Base-by-base conservation (phyloP, 2,113 vertebrate species). In the Calonectris borealis region DNA sequence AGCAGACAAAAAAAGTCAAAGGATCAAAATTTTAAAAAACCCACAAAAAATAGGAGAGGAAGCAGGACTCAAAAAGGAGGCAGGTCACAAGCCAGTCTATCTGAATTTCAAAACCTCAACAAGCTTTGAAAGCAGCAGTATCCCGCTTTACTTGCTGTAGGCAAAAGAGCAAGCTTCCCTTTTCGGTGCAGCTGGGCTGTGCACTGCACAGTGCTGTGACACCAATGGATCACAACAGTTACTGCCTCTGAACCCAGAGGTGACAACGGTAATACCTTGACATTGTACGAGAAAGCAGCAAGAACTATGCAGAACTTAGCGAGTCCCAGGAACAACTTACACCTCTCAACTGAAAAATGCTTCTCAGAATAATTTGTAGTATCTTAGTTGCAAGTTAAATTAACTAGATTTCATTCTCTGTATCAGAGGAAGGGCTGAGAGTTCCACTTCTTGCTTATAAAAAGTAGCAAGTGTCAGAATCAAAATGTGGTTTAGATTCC, bases 101-200 rank as follows among this genome's bases (percentile, higher is more conserved):
- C 69, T 75, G 61, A 88, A 92, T 78, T 68, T 72, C 83, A 92
- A 92, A 95, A 61, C 65, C 44, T 32, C 55, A 48, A 5, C 31
- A 16, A 52, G 69, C 52, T 90, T 46, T 79, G 81, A 46, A 69
- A 84, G 49, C 88, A 61, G 61, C 44, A 52, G 44, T 11, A 46
- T 32, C 32, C 66, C 65, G 51, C 44, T 88, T 64, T 36, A 25
- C 57, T 86, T 36, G 65, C 49, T 60, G 58, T 21, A 46, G 71
- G 57, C 1, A 1, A 61, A 51, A 44, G 34, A 44, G 8, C 7
- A 49, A 61, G 21, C 36, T 86, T 72, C 51, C 24, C 54, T 70
- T 48, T 78, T 60, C 1, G 2, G 55, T 13, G 32, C 11, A 51
- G 85, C 46, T 24, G n/a, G 54, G 80, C 60, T 26, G 26, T 6